phyloP scores from a whole-genome alignment of 2,888 invertebrate genomes.

The Hirtodrosophila duncani region DNA sequence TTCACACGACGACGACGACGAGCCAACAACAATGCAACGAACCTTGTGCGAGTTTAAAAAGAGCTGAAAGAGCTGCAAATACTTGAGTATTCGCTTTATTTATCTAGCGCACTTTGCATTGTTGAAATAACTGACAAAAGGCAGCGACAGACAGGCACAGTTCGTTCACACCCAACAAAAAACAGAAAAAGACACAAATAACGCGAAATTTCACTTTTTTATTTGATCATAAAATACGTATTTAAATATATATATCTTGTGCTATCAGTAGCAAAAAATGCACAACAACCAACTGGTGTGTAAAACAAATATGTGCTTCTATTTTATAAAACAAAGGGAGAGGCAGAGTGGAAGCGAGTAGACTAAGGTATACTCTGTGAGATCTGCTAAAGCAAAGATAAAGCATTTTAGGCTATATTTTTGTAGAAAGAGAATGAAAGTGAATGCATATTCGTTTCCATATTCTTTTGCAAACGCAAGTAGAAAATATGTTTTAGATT shows the following conservation, averaged over 20 bases:
- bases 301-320: slow-evolving; percentile 48
- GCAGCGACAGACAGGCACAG: slow-evolving; percentile 47
- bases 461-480: too few species aligned
- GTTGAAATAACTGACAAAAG: slow-evolving; percentile 31
- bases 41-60: slow-evolving; percentile 15
- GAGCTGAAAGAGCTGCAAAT: slow-evolving; percentile 34
- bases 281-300: slow-evolving; percentile 26
- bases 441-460: too few species aligned
- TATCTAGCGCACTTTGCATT: slow-evolving; percentile 51
- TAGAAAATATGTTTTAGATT: too few species aligned
- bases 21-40: not conserved
- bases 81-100: slow-evolving; percentile 43
- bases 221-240: slow-evolving; percentile 58
- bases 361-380: too few species aligned
- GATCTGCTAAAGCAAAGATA: too few species aligned
- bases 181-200: slow-evolving; percentile 22
- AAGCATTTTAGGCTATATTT: too few species aligned
- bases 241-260: slow-evolving; percentile 64
- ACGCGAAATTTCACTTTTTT: slow-evolving; percentile 16
- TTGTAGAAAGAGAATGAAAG: too few species aligned
- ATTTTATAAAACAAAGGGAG: slow-evolving; percentile 46
- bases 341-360: not conserved
- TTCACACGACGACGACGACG: too few species aligned
- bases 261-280: slow-evolving; percentile 39
- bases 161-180: slow-evolving; percentile 60